A percentile compares a stretch with the other conserved stretches of the same genome.
These are phyloP conservation scores for Spheniscus mendiculus DNA, from an alignment of 2,113 vertebrate genomes.

Conservation along the genomic window DNA sequence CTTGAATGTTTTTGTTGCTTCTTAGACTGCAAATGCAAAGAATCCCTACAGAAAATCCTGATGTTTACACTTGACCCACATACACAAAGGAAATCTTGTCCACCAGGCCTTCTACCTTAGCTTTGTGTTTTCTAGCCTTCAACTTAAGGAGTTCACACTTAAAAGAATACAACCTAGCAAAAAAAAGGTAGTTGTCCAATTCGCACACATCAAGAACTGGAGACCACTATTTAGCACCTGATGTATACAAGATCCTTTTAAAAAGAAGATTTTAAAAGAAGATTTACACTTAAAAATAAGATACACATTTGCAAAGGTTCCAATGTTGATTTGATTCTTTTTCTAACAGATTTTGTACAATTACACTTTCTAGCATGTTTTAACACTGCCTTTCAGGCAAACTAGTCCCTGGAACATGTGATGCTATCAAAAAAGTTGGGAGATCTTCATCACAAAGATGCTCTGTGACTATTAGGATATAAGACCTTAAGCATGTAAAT, in stretches of 20 bases:
- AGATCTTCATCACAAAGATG: not conserved
- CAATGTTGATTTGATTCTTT: not conserved
- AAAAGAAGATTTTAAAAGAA: fast-evolving
- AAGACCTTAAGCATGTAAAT: fast-evolving
- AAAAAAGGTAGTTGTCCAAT: not conserved
- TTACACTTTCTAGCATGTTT: not conserved
- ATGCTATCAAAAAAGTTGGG: not conserved
- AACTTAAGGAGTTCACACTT: not conserved
- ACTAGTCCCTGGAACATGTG: not conserved
- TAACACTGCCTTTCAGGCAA: not conserved
- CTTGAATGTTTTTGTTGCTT: not conserved
- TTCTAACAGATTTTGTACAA: not conserved
- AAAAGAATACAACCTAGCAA: not conserved
- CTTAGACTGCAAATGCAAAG: not conserved
- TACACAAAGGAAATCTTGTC: not conserved
- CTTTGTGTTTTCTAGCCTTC: not conserved
- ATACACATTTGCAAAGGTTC: not conserved
- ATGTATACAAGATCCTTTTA: not conserved
- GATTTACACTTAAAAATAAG: fast-evolving
- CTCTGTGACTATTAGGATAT: not conserved
- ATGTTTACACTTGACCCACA: not conserved
- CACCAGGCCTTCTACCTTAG: not conserved
- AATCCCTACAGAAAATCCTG: not conserved
- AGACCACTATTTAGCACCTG: not conserved
- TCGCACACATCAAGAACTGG: not conserved